Evolutionary conservation across 30 jellyfish, hydroid and myxozoan genomes (phyloP), one percentile per base, ranked within the genome.

Genomic region (Mastigias papua): DNA sequence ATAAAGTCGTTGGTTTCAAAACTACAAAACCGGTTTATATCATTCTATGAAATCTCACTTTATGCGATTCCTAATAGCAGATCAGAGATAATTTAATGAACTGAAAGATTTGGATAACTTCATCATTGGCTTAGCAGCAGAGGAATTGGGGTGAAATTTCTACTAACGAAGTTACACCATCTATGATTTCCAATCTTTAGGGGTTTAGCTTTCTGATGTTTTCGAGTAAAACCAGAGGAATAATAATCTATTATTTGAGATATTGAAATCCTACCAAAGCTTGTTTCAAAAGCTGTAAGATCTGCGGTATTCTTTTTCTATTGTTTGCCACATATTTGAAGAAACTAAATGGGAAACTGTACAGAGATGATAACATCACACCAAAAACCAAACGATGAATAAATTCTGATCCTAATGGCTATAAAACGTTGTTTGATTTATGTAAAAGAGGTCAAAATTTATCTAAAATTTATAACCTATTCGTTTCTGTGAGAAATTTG

Each of bases 121-220:
- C 42, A 27, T n/a, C 23, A 25, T 21, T 26, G 74, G 74, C 2
- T 11, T 19, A 63, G 7, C 23, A 63, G 20, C 74, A 27, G 42
- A 8, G 27, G 27, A 51, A 51, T 51, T 21, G 67, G 67, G 67
- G 74, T 63, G 74, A 25, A 63, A 63, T 27, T 63, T 63, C 74
- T 63, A 20, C 74, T 63, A 63, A 63, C 74, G 74, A 63, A n/a
- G 74, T 63, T 63, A 63, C 19, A 23, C 37, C 42, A 3, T 63
- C 9, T 1, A 63, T 2, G 37, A 23, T 9, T 1, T 63, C 19
- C 74, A 21, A 63, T 27, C 32, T 17, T 1, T 23, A 27, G 23
- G 74, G 74, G 74, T 27, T 63, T 63, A 19, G 19, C 35, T 25
- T 27, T 7, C 1, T 63, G 74, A 63, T 7, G 37, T 26, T n/a